These are phyloP conservation scores for Lasioglossum lativentre DNA, from an alignment of 2,888 invertebrate species.

Conservation along the genomic window DNA sequence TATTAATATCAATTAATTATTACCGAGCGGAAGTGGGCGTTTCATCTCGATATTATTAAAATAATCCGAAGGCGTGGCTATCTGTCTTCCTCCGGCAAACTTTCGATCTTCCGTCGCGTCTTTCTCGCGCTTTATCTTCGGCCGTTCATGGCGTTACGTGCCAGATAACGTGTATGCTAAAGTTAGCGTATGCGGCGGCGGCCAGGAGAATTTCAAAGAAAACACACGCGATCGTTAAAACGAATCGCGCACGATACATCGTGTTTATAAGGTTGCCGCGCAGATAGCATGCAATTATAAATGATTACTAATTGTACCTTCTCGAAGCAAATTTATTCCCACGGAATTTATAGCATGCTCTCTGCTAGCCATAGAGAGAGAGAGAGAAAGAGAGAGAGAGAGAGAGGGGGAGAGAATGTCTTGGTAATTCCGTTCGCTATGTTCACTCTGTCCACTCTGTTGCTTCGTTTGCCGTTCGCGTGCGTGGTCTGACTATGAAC, in stretches of 20 bases:
- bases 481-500: background rate
- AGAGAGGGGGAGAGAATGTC: background rate
- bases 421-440: background rate
- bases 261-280: slow-evolving; percentile 10
- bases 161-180: slow-evolving; percentile 26
- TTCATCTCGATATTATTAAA: background rate
- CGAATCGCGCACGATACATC: slow-evolving; percentile 14
- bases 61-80: background rate
- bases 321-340: slow-evolving; percentile 4
- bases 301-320: slow-evolving; percentile 10
- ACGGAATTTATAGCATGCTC: background rate
- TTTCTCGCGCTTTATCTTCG: slow-evolving; percentile 30
- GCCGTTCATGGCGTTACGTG: slow-evolving; percentile 22
- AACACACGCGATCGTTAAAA: slow-evolving; percentile 31
- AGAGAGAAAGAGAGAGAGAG: too few relatives aligned
- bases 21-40: background rate
- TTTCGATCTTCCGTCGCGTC: background rate
- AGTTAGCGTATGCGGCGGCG: slow-evolving; percentile 5
- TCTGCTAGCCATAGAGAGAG: background rate
- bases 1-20: background rate
- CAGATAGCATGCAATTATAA: slow-evolving; percentile 1
- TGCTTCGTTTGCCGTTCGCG: background rate
- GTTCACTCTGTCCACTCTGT: background rate
- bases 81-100: slow-evolving; percentile 17
- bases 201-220: slow-evolving; percentile 33